Evolutionary conservation across 2,888 invertebrate species (phyloP).

Genomic region (Cantharis nigra): DNA sequence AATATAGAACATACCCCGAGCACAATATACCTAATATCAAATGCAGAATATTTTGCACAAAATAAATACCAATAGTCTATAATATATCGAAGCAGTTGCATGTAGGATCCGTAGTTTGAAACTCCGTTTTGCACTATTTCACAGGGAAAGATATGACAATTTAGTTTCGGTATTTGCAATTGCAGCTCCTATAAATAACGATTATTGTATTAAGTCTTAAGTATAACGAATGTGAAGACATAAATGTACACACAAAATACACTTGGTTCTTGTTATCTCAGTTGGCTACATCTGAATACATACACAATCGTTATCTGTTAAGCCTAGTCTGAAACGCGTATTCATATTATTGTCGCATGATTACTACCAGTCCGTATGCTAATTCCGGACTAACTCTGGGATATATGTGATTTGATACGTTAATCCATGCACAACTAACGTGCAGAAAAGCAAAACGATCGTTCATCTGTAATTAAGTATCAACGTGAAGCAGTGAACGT

Average conservation of each 20-base stretch:
- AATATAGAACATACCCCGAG: no score
- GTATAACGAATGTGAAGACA: neutral
- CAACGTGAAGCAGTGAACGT: neutral
- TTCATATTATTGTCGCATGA: conserved; percentile 30
- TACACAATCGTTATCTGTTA: conserved; percentile 16
- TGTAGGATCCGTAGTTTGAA: neutral
- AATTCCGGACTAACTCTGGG: conserved; percentile 24
- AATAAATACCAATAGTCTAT: neutral
- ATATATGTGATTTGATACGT: conserved; percentile 29
- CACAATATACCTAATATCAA: no score
- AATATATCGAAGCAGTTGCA: neutral
- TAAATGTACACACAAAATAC: neutral
- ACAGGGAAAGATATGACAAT: neutral
- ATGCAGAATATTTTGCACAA: neutral
- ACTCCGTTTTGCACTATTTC: neutral
- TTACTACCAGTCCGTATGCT: conserved; percentile 28
- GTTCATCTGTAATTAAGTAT: neutral
- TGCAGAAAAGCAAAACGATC: conserved; percentile 11
- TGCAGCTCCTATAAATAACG: neutral
- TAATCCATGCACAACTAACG: conserved; percentile 26
- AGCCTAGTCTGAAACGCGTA: conserved; percentile 19
- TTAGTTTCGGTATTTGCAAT: neutral
- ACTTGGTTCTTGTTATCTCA: conserved; percentile 5
- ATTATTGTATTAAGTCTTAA: neutral
- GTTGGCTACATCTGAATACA: conserved; percentile 24